Percentiles rank a stretch among this genome's conserved stretches.
These are phyloP conservation scores for Sylvilagus bachmani DNA, from an alignment of 2,113 vertebrate genomes.

Conservation along the genomic window DNA sequence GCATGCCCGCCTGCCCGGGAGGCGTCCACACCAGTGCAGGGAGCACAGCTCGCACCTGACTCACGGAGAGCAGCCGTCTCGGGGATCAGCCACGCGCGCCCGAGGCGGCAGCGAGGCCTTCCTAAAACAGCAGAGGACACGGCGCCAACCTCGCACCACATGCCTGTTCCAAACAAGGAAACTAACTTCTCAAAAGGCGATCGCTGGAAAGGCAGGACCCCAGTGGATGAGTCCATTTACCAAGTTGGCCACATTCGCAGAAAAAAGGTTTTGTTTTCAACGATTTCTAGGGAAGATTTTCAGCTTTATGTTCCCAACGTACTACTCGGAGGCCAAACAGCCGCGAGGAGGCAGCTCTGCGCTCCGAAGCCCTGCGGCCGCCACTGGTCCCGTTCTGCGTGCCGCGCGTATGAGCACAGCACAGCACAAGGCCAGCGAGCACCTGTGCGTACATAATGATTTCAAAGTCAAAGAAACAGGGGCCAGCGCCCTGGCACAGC, in stretches of 20 bases:
- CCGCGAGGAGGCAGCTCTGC: not conserved
- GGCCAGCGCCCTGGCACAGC: too few relatives aligned
- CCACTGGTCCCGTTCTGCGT: not conserved
- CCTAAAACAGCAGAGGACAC: too few relatives aligned
- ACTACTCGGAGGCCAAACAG: not conserved
- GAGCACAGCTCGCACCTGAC: too few relatives aligned
- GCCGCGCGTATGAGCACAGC: not conserved
- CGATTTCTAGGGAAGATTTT: not conserved
- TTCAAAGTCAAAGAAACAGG: not conserved
- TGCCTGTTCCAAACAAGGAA: not conserved
- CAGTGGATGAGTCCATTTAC: not conserved
- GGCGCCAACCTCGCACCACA: not conserved
- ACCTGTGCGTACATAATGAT: not conserved
- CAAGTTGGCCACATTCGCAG: not conserved
- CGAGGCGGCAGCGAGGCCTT: not conserved
- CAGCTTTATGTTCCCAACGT: not conserved
- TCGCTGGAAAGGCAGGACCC: not conserved
- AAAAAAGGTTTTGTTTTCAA: not conserved
- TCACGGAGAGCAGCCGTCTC: too few relatives aligned
- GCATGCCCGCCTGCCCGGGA: too few relatives aligned
- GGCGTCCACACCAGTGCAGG: too few relatives aligned
- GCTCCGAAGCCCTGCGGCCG: too few relatives aligned
- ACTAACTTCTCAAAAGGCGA: not conserved
- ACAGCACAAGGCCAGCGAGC: not conserved
- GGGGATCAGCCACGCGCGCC: not conserved